phyloP scores from a whole-genome alignment of 2,113 vertebrate genomes.

The Rhegmatorhina hoffmannsi region DNA sequence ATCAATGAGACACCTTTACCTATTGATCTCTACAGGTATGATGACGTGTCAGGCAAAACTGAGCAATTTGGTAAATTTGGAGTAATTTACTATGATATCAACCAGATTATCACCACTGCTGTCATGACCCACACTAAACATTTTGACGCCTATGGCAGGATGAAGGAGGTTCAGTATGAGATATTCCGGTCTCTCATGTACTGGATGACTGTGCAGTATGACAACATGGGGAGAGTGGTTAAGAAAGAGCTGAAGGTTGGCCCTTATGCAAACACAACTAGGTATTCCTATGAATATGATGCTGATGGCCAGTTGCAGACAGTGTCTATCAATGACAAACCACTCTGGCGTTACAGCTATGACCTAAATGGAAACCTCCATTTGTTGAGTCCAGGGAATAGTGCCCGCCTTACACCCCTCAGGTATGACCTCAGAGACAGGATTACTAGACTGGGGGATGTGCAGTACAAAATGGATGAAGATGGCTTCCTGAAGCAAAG shows the following conservation, averaged over 20 bases:
- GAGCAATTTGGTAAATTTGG: constrained; percentile 99
- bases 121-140: constrained; percentile 99
- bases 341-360: constrained; percentile 96
- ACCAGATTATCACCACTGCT: constrained; percentile 97
- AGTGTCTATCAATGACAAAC: constrained; percentile 95
- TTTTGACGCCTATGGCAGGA: constrained; percentile 94
- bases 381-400: constrained; percentile 93
- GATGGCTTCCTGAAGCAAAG: constrained; percentile 95
- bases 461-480: constrained; percentile 93
- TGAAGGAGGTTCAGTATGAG: constrained; percentile 98
- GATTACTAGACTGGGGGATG: constrained; percentile 92
- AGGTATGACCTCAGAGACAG: constrained; percentile 92
- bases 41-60: constrained; percentile 94
- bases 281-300: constrained; percentile 96
- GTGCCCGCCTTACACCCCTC: constrained; percentile 91
- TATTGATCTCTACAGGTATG: constrained; percentile 95
- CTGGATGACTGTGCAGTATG: constrained; percentile 99
- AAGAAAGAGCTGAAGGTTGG: constrained; percentile 96
- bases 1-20: constrained; percentile 96
- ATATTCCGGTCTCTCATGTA: constrained; percentile 98
- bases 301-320: constrained; percentile 93
- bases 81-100: constrained; percentile 98
- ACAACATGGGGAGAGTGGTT: constrained; percentile 98
- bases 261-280: constrained; percentile 96
- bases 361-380: constrained; percentile 98